Conservation (phyloP, 35 echinoderm and acorn worm genomes). For the Chiridota heheva region DNA sequence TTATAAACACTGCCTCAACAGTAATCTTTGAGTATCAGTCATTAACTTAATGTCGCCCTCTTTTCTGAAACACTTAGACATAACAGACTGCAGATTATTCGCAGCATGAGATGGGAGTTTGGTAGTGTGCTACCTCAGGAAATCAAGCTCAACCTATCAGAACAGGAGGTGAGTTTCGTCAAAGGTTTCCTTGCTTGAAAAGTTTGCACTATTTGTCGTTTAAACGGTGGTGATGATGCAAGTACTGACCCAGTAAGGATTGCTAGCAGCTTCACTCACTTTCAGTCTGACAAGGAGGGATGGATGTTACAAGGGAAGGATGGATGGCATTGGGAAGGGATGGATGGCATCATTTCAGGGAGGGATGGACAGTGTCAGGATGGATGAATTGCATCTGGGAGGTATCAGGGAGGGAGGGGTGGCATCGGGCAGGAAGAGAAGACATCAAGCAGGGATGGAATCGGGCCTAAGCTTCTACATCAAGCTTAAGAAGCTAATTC, state of each 20-base stretch:
- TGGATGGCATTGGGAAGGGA: background rate
- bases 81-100: constrained; percentile 82
- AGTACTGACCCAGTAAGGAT: background rate
- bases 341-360: too few relatives aligned
- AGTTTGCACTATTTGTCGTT: background rate
- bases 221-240: background rate
- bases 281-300: background rate
- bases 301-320: background rate
- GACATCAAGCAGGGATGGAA: too few relatives aligned
- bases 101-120: constrained; percentile 98
- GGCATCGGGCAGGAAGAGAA: too few relatives aligned
- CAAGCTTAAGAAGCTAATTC: too few relatives aligned
- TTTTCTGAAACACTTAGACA: too few relatives aligned
- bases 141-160: constrained; percentile 89
- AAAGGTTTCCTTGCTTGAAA: background rate
- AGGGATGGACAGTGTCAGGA: too few relatives aligned
- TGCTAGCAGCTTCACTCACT: background rate
- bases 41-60: too few relatives aligned
- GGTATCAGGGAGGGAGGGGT: too few relatives aligned
- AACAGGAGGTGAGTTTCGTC: constrained; percentile 79
- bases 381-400: too few relatives aligned
- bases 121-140: constrained; percentile 90
- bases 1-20: too few relatives aligned
- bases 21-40: too few relatives aligned
- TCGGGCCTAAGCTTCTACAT: too few relatives aligned